These are phyloP conservation scores for Macroramphosus scolopax DNA, from an alignment of 2,797 vertebrate genomes.

Conservation along the genomic window DNA sequence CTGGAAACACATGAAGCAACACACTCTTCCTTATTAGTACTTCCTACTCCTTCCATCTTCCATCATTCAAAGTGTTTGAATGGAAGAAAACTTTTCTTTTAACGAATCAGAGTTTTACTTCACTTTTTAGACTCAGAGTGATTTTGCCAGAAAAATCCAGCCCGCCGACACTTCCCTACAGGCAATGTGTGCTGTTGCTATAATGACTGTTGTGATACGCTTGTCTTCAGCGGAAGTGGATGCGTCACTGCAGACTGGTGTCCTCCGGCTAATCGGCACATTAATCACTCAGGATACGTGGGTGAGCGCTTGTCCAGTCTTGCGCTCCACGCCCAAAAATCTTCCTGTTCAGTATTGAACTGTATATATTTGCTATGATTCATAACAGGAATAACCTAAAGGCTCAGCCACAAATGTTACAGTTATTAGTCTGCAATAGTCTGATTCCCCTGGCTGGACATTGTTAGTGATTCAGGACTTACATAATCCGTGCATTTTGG, in stretches of 20 bases:
- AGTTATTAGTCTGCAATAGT: neutral
- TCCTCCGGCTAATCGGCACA: constrained; percentile 33
- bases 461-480: constrained; percentile 13
- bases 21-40: neutral
- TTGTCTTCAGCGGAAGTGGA: constrained; percentile 24
- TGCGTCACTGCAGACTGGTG: constrained; percentile 32
- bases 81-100: too few relatives aligned
- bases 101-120: too few relatives aligned
- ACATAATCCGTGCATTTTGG: too few relatives aligned
- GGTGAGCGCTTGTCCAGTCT: constrained; percentile 51
- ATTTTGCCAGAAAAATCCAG: neutral
- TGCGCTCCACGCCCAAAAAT: constrained; percentile 54
- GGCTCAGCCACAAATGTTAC: constrained; percentile 1
- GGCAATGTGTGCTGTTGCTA: constrained; percentile 8
- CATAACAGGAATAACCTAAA: neutral
- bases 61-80: too few relatives aligned
- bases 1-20: too few relatives aligned
- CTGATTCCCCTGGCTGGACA: constrained; percentile 18
- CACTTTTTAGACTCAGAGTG: neutral
- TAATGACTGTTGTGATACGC: constrained; percentile 16
- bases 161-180: constrained; percentile 5
- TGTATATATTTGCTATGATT: neutral
- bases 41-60: neutral
- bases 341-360: neutral
- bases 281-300: constrained; percentile 54